Base-by-base conservation (phyloP, 2,888 invertebrate genomes). In the Nomada ferruginata region DNA sequence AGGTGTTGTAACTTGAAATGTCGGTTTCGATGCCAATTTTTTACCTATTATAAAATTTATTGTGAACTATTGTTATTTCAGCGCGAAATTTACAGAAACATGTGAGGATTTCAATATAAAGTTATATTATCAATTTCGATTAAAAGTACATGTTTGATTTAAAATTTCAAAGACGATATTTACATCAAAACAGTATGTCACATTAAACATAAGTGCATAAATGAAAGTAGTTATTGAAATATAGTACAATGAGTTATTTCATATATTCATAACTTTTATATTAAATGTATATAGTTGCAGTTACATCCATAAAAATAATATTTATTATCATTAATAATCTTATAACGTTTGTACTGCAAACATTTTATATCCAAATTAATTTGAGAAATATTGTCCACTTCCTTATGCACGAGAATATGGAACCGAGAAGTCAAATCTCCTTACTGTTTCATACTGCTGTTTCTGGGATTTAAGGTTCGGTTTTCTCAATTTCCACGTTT, bases 11-110 rank as follows among this genome's bases (percentile, higher is more conserved):
- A 88, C 75, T 85, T 91, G 91, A 72, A 90, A 81, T 68, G 87
- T 69, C 76, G 90, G 59, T 65, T 91, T 90, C 23, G 88, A 72
- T 52, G 86, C 84, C 74, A 83, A 70, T 87, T 92, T 92, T 83
- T 95, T 96, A 76, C 96, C 96, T 94, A 96, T 95, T 5, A 95
- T 95, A 87, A 94, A 94, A 68, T 95, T 90, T 74, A 63, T 81
- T 75, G 47, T 79, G n/a, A 79, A 77, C 61, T 82, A 63, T 72
- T 52, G 53, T 75, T 47, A 64, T 23, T 23, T 36, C 42, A n/a
- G 26, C 26, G 53, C 11, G 55, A 64, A 42, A 80, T 20, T 5
- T 10, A 18, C 29, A 53, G 52, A 63, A 11, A 70, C 52, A 53
- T 29, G n/a, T 53, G 53, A 61, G 42, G 9, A 66, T 29, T 53